Evolutionary conservation across 2,113 vertebrate species (phyloP).

Genomic region (Arvicanthis niloticus): DNA sequence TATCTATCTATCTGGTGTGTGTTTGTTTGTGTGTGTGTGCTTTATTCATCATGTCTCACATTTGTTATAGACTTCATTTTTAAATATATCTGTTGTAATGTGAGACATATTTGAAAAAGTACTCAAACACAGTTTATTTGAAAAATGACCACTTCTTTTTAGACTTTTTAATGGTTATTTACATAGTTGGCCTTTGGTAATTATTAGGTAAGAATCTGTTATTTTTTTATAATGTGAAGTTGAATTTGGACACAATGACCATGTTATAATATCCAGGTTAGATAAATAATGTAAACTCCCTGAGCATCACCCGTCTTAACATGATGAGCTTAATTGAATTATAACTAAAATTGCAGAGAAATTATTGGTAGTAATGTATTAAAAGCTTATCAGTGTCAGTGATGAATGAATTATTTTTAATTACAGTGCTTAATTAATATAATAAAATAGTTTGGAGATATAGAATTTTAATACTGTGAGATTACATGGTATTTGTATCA

Average conservation of each 20-base stretch:
- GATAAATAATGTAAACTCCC: not conserved
- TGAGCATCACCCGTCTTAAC: not conserved
- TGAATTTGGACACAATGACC: not conserved
- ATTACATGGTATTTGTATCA: not conserved
- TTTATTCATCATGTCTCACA: not conserved
- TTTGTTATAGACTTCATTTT: not conserved
- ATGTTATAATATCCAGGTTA: not conserved
- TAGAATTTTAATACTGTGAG: not conserved
- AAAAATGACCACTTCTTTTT: not conserved
- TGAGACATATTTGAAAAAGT: not conserved
- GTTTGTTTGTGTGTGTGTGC: too few species aligned
- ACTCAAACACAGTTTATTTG: not conserved
- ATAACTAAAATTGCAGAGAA: not conserved
- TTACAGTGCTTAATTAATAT: not conserved
- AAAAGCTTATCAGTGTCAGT: not conserved
- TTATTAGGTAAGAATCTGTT: not conserved
- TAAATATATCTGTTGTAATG: not conserved
- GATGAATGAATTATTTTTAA: not conserved
- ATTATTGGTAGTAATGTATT: not conserved
- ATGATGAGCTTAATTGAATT: not conserved
- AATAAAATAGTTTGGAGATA: not conserved
- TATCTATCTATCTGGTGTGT: too few species aligned
- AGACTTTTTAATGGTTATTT: not conserved
- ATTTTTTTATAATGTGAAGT: not conserved
- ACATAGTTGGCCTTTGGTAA: not conserved